Evolutionary conservation across 2,888 invertebrate species (phyloP), one percentile per base, ranked within the genome.

Genomic region (Agriopis aurantiaria): DNA sequence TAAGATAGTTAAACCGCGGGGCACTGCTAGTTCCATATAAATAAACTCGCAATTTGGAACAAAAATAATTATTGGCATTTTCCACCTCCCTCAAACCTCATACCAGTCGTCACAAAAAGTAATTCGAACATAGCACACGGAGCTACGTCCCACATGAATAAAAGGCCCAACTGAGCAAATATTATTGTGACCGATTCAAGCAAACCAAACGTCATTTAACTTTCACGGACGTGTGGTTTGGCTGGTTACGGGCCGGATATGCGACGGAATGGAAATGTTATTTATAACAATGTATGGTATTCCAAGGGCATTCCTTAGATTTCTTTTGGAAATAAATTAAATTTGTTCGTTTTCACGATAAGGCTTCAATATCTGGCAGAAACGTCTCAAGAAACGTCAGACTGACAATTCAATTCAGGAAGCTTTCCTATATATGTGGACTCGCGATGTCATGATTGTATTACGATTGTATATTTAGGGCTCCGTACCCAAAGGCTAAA

Each of bases 131-230:
- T 43, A 61, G 17, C n/a, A 5, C 33, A 9, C 5, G 48, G 40
- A 59, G 23, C 45, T 23, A n/a, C 57, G 10, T 53, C 33, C 41
- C 43, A 60, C 60, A 46, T 57, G 61, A 61, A 65, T 65, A 65
- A 49, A 66, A 41, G 43, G 61, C 48, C 53, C 41, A 33, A 63
- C 66, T 66, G 70, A 70, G 53, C 41, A 62, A 65, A 69, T 66
- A 53, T 66, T 65, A 65, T 60, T 69, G 53, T 63, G 62, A 58
- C 65, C 61, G 65, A 59, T 68, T 66, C 56, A 53, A 60, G 60
- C 62, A 67, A 69, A 67, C 62, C 69, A 62, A 65, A 73, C 64
- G 67, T 65, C 68, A 73, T 73, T 73, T 73, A 72, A 67, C 72
- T 69, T 72, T 65, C 69, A 69, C 58, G 65, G 59, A 62, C 61